phyloP scores from a whole-genome alignment of 1,140 invertebrate genomes.

The Lasaia peninsularis region DNA sequence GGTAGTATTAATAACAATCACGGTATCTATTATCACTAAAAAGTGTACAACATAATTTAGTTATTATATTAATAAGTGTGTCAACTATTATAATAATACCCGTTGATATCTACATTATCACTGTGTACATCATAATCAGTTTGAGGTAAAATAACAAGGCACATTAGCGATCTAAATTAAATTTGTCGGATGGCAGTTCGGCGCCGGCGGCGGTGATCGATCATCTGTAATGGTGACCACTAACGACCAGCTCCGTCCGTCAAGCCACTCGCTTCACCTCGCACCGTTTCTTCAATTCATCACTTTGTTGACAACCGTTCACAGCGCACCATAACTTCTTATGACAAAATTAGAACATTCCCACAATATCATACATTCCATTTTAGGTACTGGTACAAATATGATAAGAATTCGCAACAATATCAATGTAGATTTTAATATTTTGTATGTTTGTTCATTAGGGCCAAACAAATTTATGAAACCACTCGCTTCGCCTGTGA shows the following conservation, averaged over 20 bases:
- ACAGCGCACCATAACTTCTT: slow-evolving; percentile 32
- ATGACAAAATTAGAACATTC: slow-evolving; percentile 31
- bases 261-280: slow-evolving; percentile 28
- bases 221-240: slow-evolving; percentile 62
- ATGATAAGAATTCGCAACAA: too few species aligned
- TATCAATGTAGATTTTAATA: too few species aligned
- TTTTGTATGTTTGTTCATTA: too few species aligned
- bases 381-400: too few species aligned
- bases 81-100: neutral
- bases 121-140: neutral
- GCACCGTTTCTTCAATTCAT: slow-evolving; percentile 31
- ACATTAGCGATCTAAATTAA: slow-evolving; percentile 67
- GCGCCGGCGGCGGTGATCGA: slow-evolving; percentile 58
- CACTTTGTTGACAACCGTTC: slow-evolving; percentile 38
- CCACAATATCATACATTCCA: too few species aligned
- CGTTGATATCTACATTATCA: neutral
- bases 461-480: too few species aligned
- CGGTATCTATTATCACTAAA: too few species aligned
- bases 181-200: slow-evolving; percentile 62
- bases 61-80: too few species aligned
- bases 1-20: too few species aligned
- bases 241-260: slow-evolving; percentile 56
- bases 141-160: slow-evolving; percentile 3
- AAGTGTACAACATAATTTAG: too few species aligned
- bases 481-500: too few species aligned